Evolutionary conservation across 2,113 vertebrate genomes (phyloP), one percentile per base, ranked within the genome.

Genomic region (Toxotes jaculatrix): DNA sequence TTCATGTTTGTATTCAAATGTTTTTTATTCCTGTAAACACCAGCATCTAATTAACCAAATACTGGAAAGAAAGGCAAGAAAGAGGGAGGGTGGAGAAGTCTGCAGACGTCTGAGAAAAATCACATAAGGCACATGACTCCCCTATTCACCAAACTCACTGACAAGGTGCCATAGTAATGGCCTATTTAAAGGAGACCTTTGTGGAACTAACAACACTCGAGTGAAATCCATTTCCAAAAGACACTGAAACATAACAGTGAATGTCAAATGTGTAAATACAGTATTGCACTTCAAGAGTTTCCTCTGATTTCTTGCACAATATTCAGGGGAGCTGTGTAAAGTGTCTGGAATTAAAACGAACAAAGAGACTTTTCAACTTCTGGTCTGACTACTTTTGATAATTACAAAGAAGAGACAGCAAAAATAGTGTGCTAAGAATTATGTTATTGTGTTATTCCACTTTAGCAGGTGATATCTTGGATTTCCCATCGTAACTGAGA

Each of bases 41-140:
- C 59, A 65, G 49, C 56, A 74, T 85, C 75, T 88, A 82, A 89
- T 85, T 34, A 74, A 78, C 36, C 75, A 87, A 81, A 87, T 65
- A n/a, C 77, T 59, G 51, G 62, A 82, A 55, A 80, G 16, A 78
- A 92, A 91, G 89, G 88, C 90, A 91, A 81, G 38, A 87, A 57
- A 82, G 71, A 36, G 23, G 1, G 40, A 79, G 17, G 72, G 27
- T 31, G 27, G 32, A 65, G 34, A 63, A 32, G 14, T 83, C 23
- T 62, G 77, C 51, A 83, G 71, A 88, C 55, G 71, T 80, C 74
- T 79, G 74, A 84, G 79, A 82, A 49, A 32, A 42, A 62, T 49
- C 27, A 83, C 36, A 67, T 89, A 95, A 95, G 95, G 93, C 94
- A 95, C 93, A 66, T 73, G 65, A 67, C n/a, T 90, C 45, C 23